Evolutionary conservation across 2,113 vertebrate genomes (phyloP).

Genomic region (Crotalus horridus): DNA sequence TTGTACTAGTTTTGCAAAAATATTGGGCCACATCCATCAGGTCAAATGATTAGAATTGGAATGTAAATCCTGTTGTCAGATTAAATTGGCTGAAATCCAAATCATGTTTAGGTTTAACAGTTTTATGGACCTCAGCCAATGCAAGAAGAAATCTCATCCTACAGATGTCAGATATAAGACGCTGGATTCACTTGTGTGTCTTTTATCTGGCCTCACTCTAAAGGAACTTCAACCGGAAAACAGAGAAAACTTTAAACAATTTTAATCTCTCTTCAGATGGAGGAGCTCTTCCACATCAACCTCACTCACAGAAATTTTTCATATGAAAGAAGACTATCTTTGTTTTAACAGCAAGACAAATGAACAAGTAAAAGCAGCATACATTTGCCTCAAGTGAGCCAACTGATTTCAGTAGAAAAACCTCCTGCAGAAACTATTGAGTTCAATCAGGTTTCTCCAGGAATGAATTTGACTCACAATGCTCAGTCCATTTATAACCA

Average conservation of each 20-base stretch:
- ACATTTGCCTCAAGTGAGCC: conserved; percentile 38
- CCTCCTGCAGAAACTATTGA: conserved; percentile 61
- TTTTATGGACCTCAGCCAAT: conserved; percentile 15
- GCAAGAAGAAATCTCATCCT: conserved; percentile 10
- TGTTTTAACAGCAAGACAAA: conserved; percentile 30
- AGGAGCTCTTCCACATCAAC: conserved; percentile 15
- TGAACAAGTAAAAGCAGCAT: conserved; percentile 19
- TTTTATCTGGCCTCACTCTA: conserved; percentile 14
- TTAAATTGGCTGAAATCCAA: neutral
- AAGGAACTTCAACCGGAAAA: neutral
- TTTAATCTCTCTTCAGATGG: conserved; percentile 21
- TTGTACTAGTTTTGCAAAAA: neutral
- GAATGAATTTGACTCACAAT: conserved; percentile 55
- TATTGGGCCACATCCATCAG: neutral
- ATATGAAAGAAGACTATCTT: conserved; percentile 30
- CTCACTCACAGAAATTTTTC: conserved; percentile 13
- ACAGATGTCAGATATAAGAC: neutral
- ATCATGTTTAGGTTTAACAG: neutral
- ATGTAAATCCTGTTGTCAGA: conserved; percentile 13
- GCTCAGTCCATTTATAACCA: conserved; percentile 57
- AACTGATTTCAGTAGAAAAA: conserved; percentile 50
- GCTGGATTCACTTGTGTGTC: neutral
- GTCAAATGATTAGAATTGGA: conserved; percentile 8
- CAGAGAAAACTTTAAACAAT: conserved; percentile 39
- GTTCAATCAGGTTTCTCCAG: conserved; percentile 56